Conservation (phyloP, 2,797 vertebrate species). For the Melanotaenia maccullochi region DNA sequence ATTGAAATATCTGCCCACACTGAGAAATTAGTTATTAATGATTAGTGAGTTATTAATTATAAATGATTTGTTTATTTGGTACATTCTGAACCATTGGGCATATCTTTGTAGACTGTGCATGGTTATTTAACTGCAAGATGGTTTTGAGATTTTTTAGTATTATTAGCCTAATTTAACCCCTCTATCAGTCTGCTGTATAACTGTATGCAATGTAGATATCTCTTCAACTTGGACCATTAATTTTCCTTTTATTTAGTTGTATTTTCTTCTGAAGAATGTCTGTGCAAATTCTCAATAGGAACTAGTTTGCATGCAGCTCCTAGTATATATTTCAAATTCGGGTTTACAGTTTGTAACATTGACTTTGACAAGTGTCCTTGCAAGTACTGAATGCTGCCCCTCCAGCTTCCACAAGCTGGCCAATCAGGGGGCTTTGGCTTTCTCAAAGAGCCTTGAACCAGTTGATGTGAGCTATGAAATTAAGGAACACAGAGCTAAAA, state of each 20-base stretch:
- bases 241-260: slow-evolving; percentile 17
- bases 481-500: neutral
- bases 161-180: slow-evolving; percentile 48
- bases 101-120: slow-evolving; percentile 12
- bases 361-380: neutral
- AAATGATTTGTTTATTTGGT: neutral
- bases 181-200: slow-evolving; percentile 31
- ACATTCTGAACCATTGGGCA: slow-evolving; percentile 6
- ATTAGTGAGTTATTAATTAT: slow-evolving; percentile 19
- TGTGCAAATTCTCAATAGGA: neutral
- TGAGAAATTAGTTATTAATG: slow-evolving; percentile 16
- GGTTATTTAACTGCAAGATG: slow-evolving; percentile 25
- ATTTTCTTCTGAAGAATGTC: neutral
- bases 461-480: neutral
- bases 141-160: slow-evolving; percentile 30
- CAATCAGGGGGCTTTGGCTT: neutral
- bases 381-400: neutral
- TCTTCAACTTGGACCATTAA: slow-evolving; percentile 1
- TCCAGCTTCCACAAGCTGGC: neutral
- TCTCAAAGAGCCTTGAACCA: neutral
- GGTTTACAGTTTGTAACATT: neutral
- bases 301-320: neutral
- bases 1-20: neutral
- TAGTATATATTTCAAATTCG: neutral
- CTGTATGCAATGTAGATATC: slow-evolving; percentile 15